Evolutionary conservation across 2,888 invertebrate species (phyloP), one percentile per base, ranked within the genome.

Genomic region (Heteromurus nitidus): DNA sequence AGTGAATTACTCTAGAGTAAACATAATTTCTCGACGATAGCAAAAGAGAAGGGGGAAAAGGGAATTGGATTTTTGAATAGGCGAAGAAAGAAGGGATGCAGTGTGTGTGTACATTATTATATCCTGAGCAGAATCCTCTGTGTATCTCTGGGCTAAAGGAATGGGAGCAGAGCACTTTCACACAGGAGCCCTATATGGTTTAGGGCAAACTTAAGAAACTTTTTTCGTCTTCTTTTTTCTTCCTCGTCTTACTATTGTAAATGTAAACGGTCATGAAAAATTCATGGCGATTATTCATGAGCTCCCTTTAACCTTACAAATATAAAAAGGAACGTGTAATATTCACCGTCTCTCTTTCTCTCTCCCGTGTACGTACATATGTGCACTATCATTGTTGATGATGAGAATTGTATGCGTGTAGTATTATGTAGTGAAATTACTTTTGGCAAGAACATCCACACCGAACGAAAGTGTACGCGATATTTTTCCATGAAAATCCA

Each of bases 241-340:
- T n/a, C 16, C 5, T 13, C n/a, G 5, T n/a, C 36, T n/a, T 16
- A 18, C 36, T 13, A 72, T 72, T 72, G 72, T 72, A 60, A 58
- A 58, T 60, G 58, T 72, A 60, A 42, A 44, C 60, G 36, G 60
- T 58, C 60, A 72, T 72, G 42, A 72, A 72, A 72, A 58, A 72
- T 72, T 72, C 72, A 72, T 72, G 22, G 58, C 36, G 58, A 24
- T 72, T 58, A 60, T 60, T 72, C 72, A 69, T 60, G 58, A 60
- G 42, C 47, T 24, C 31, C 50, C 53, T 36, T 69, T 50, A 20
- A 20, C 50, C 50, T 58, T 20, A 16, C 24, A 26, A n/a, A 28
- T 28, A 26, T 26, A 58, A 36, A 36, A 36, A 13, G 7, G 13
- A 24, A 20, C 58, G 5, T 53, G 3, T 28, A 58, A 18, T 58